Evolutionary conservation across 30 jellyfish, hydroid and myxozoan genomes (phyloP), one percentile per base, ranked within the genome.

Genomic region (Chironex yamaguchii): DNA sequence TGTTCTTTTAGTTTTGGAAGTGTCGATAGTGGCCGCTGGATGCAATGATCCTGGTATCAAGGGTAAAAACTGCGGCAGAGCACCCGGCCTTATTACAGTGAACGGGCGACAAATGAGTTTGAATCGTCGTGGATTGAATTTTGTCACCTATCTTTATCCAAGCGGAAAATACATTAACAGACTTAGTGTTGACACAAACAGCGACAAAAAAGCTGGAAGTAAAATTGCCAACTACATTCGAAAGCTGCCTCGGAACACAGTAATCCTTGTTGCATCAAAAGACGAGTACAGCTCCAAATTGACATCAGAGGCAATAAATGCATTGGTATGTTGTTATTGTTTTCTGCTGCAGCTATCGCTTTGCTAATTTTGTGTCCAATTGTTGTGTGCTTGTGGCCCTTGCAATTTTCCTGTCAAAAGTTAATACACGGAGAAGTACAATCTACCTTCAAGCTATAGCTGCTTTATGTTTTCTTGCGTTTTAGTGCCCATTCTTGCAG

Each of bases 251-350:
- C 53, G 87, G 26, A 85, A 85, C 62, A 73, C 85, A 35, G 27
- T 85, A 2, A 89, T 85, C 4, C 13, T 85, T 36, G 86, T 73
- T 4, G 77, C 96, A 21, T 36, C 91, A 0, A 30, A 53, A 24
- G 91, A 35, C 36, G 32, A 87, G 21, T 87, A 27, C 36, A 48
- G 73, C 4, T 0, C 23, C 13, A 34, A 35, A 49, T 58, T 87
- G 93, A 52, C 58, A 23, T 29, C 87, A 29, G 26, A 82, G 4
- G 93, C 93, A 0, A 70, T 70, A 50, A 65, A 87, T 17, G 93
- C 93, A 4, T 65, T 84, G 72, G 93, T 84, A 24, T 34, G 93
- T 71, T n/a, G n/a, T n/a, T n/a, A n/a, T n/a, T n/a, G n/a, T n/a
- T n/a, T n/a, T n/a, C n/a, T n/a, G n/a, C n/a, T n/a, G n/a, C n/a